Conservation (phyloP, 2,888 invertebrate genomes). For the Cephus nigrinus region DNA sequence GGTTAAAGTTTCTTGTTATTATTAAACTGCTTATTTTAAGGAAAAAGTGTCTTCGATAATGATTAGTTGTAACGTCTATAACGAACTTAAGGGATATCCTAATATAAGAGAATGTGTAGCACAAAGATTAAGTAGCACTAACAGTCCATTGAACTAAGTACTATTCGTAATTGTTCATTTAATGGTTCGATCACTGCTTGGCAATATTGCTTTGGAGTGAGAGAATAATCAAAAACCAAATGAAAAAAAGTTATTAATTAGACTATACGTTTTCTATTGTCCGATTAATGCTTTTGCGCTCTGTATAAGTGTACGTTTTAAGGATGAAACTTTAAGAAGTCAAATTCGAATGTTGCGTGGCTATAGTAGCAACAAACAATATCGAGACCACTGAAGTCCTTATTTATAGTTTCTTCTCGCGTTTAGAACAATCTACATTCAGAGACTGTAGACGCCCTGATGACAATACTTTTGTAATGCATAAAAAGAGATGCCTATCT, state of each 20-base stretch:
- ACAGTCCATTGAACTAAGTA: background rate
- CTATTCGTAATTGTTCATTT: background rate
- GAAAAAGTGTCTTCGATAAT: background rate
- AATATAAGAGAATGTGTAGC: background rate
- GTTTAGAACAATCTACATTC: background rate
- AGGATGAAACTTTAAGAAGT: background rate
- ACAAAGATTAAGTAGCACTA: background rate
- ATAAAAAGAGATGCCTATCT: background rate
- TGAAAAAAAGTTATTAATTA: background rate
- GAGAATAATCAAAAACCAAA: background rate
- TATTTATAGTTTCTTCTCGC: background rate
- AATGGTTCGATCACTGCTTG: background rate
- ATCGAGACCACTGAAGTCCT: background rate
- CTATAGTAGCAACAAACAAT: background rate
- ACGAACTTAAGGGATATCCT: background rate
- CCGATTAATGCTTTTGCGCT: background rate
- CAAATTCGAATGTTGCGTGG: background rate
- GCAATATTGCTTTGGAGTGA: background rate
- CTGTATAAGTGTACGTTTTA: background rate
- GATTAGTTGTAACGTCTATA: background rate
- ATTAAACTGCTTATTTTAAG: background rate
- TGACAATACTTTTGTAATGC: constrained; percentile 4
- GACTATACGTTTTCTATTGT: background rate
- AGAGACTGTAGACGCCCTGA: background rate
- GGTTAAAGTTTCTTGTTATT: background rate